Base-by-base conservation (phyloP, 2,888 invertebrate species). In the Eristalinus sepulchralis region DNA sequence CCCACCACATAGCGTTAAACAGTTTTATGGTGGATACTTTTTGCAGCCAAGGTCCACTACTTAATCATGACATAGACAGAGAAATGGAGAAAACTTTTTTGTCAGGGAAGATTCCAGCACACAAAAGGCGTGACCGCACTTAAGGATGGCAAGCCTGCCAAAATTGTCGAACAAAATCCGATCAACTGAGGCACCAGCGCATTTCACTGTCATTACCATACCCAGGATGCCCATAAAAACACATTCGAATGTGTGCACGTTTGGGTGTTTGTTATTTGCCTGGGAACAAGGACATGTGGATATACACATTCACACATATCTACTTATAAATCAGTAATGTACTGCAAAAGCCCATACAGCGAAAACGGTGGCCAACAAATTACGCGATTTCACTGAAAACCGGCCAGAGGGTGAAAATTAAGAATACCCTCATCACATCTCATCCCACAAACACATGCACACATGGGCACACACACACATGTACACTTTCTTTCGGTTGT, bases 341-440 rank as follows among this genome's bases (percentile, higher is more conserved):
- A 77, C 47, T 79, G 73, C 79, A 80, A 68, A 68, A 64, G 68
- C 47, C 71, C 64, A 81, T 63, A 67, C 47, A 71, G 71, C 66
- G 20, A 76, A 81, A 81, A 67, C 55, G 71, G 34, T 81, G 71
- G 84, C 81, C 81, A 77, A 81, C 84, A 85, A 85, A 85, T 85
- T 85, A 77, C 84, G 84, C 84, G 84, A 77, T 77, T 53, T 31
- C 55, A 53, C 47, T 57, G 72, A 81, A 81, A 85, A 76, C 57
- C 34, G 76, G 76, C 76, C 81, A 85, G 62, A 71, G 84, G 82
- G 73, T 77, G 77, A 85, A 78, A 81, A 85, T 82, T 82, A 85
- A 82, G 85, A 78, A 85, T 73, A 85, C 82, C 85, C 85, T 85
- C 82, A 85, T 82, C 82, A 81, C 76, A 81, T 71, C 84, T 36